These are phyloP conservation scores for Microctonus aethiopoides DNA, from an alignment of 2,888 invertebrate species.

Conservation along the genomic window DNA sequence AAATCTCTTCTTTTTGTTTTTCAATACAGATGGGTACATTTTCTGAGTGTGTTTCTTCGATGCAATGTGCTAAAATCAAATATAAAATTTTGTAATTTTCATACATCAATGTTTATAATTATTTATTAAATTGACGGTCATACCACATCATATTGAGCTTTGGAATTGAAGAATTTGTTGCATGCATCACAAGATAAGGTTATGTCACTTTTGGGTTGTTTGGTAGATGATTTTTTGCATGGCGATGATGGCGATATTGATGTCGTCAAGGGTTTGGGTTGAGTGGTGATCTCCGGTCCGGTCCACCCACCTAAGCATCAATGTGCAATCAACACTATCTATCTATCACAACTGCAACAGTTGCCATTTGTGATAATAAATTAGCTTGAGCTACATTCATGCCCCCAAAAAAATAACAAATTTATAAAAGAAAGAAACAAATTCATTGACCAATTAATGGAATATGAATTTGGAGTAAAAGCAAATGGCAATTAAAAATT, in stretches of 20 bases:
- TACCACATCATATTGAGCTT: conserved; percentile 62
- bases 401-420: conserved; percentile 58
- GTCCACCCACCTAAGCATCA: conserved; percentile 65
- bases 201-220: conserved; percentile 38
- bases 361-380: conserved; percentile 65
- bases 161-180: conserved; percentile 64
- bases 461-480: not conserved
- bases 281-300: conserved; percentile 42
- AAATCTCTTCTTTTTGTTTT: not conserved
- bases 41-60: conserved; percentile 3
- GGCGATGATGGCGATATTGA: not conserved
- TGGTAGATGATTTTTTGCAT: not conserved
- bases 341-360: conserved; percentile 65
- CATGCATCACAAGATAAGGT: conserved; percentile 57
- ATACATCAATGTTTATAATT: not conserved
- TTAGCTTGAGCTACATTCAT: conserved; percentile 67
- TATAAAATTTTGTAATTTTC: not conserved
- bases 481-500: not conserved
- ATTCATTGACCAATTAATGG: not conserved
- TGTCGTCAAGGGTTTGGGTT: not conserved
- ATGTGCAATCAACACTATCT: conserved; percentile 69
- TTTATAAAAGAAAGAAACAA: conserved; percentile 36
- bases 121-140: conserved; percentile 15
- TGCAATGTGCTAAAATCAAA: not conserved
- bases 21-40: not conserved